Percentiles rank a stretch among this genome's conserved stretches.
Evolutionary conservation across 2,797 vertebrate genomes (phyloP).

Genomic region (Crypturellus tataupa): DNA sequence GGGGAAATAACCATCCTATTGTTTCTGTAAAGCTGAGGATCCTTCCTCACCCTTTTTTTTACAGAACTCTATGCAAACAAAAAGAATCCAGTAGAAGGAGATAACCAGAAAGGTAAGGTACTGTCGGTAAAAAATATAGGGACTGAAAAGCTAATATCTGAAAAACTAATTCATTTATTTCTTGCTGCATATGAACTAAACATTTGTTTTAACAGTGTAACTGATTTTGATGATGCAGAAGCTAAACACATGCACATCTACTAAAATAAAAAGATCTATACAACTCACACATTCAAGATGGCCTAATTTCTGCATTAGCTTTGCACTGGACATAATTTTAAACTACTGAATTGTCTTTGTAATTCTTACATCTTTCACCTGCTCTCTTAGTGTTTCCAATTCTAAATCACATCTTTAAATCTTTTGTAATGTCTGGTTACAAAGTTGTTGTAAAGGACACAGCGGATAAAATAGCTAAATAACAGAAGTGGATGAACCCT

Average conservation of each 20-base stretch:
- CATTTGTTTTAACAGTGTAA: neutral
- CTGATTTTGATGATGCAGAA: neutral
- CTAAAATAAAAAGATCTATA: neutral
- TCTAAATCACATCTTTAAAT: neutral
- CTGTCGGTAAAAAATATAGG: neutral
- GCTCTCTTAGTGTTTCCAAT: constrained; percentile 13
- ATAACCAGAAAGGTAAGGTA: neutral
- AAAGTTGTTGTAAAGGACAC: constrained; percentile 15
- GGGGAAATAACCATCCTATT: neutral
- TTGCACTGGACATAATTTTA: neutral
- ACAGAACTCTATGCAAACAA: neutral
- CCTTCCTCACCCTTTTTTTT: neutral
- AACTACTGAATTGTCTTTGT: neutral
- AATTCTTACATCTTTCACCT: neutral
- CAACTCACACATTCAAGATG: neutral
- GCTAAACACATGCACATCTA: neutral
- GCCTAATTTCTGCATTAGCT: neutral
- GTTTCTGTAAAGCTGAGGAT: neutral
- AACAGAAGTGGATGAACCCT: neutral
- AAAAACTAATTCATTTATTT: neutral
- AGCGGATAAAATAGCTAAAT: constrained; percentile 10
- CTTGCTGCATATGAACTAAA: neutral
- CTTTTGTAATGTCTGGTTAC: neutral
- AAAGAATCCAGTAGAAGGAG: neutral
- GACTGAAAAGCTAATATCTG: neutral